Percentiles rank a stretch among this genome's conserved stretches.
Evolutionary conservation across 2,113 vertebrate genomes (phyloP).

Genomic region (Forbesichthys papilliferus): DNA sequence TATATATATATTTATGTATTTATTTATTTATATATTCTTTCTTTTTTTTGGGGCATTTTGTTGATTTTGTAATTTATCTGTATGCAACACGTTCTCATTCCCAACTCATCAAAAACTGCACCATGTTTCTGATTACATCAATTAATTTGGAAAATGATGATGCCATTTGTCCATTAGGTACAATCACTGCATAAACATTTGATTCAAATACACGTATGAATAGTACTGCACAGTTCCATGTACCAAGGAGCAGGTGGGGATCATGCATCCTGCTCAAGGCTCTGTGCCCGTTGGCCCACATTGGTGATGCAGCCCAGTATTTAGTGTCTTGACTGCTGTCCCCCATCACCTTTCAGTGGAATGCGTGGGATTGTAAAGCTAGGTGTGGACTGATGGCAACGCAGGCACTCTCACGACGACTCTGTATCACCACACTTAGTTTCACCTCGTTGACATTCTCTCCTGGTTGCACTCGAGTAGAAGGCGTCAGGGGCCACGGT

Average conservation of each 20-base stretch:
- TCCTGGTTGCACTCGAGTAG: conserved; percentile 62
- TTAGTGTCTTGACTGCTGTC: conserved; percentile 31
- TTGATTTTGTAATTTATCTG: background rate
- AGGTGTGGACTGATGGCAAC: conserved; percentile 28
- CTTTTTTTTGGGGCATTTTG: no score
- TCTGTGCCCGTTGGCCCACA: no score
- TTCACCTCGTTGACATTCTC: conserved; percentile 67
- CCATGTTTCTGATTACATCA: background rate
- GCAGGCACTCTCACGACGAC: conserved; percentile 58
- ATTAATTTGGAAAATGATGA: conserved; percentile 44
- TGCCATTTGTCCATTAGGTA: no score
- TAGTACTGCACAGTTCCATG: no score
- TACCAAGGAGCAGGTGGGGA: no score
- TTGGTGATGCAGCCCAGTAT: background rate
- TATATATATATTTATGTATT: no score
- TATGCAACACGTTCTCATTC: background rate
- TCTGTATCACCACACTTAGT: conserved; percentile 62
- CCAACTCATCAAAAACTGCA: no score
- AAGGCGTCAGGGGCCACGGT: conserved; percentile 9
- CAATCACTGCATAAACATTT: no score
- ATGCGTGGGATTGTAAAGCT: conserved; percentile 42
- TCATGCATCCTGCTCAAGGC: no score
- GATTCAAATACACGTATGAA: no score
- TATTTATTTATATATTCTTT: no score
- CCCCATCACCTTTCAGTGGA: conserved; percentile 45